Conservation (phyloP, 2,113 vertebrate species). For the Acinonyx jubatus region DNA sequence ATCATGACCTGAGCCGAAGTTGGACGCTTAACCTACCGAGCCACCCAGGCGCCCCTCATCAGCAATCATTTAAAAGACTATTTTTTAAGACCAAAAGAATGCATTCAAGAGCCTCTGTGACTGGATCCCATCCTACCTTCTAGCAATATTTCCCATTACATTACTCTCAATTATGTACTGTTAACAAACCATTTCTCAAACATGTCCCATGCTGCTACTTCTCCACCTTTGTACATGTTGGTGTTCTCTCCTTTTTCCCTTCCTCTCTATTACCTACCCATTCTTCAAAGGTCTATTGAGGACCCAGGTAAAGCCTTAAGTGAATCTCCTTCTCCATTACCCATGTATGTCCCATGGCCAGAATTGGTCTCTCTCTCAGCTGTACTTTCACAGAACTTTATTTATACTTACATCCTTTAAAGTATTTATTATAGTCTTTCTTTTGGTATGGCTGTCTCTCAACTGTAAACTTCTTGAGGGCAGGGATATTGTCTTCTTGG, state of each 20-base stretch:
- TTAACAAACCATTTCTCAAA: not conserved
- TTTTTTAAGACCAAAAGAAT: constrained; percentile 23
- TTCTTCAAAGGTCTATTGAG: not conserved
- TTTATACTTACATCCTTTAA: constrained; percentile 63
- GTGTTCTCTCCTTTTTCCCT: not conserved
- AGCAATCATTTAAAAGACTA: not conserved
- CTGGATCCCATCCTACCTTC: not conserved
- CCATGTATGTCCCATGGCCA: not conserved
- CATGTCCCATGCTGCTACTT: not conserved
- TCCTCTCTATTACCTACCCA: not conserved
- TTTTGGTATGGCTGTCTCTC: constrained; percentile 55
- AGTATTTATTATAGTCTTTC: constrained; percentile 60
- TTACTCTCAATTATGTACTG: not conserved
- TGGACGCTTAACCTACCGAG: too few relatives aligned
- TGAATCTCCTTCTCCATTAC: constrained; percentile 29
- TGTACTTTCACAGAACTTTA: constrained; percentile 57
- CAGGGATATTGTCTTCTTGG: constrained; percentile 55
- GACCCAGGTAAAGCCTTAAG: not conserved
- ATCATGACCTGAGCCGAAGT: too few relatives aligned
- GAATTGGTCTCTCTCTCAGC: constrained; percentile 30
- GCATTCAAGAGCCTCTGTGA: constrained; percentile 36
- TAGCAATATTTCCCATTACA: not conserved
- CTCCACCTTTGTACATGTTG: not conserved
- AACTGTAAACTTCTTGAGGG: constrained; percentile 63
- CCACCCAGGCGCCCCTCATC: not conserved